phyloP scores from a whole-genome alignment of 2,113 vertebrate species.

The Galeopterus variegatus region DNA sequence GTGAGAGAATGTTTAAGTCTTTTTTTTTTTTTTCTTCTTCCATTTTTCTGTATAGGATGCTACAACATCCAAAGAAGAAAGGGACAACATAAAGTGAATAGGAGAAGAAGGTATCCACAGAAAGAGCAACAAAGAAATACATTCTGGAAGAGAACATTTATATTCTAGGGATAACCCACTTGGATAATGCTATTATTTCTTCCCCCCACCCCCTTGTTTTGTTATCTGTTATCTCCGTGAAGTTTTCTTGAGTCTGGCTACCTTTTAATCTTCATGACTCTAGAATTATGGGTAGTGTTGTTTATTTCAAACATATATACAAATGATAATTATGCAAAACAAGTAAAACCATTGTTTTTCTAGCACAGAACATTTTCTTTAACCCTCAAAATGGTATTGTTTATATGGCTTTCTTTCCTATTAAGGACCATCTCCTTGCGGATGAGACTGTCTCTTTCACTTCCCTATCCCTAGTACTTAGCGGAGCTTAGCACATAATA shows the following conservation, averaged over 20 bases:
- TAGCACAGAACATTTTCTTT: not conserved
- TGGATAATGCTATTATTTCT: not conserved
- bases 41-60: not conserved
- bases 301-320: not conserved
- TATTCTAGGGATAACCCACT: not conserved
- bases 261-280: not conserved
- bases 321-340: not conserved
- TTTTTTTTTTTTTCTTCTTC: not conserved
- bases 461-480: not conserved
- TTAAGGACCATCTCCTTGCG: not conserved
- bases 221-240: not conserved
- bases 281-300: not conserved
- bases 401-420: constrained; percentile 13
- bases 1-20: not conserved
- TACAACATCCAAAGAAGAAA: not conserved
- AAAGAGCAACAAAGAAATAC: not conserved
- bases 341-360: not conserved
- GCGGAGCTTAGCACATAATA: not conserved
- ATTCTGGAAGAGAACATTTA: not conserved
- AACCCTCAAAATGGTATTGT: not conserved
- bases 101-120: not conserved
- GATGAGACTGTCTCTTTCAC: not conserved
- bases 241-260: not conserved
- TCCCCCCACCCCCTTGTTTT: not conserved
- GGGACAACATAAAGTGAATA: not conserved